These are phyloP conservation scores for Lithophane leautieri DNA, from an alignment of 2,888 invertebrate genomes.

Conservation along the genomic window DNA sequence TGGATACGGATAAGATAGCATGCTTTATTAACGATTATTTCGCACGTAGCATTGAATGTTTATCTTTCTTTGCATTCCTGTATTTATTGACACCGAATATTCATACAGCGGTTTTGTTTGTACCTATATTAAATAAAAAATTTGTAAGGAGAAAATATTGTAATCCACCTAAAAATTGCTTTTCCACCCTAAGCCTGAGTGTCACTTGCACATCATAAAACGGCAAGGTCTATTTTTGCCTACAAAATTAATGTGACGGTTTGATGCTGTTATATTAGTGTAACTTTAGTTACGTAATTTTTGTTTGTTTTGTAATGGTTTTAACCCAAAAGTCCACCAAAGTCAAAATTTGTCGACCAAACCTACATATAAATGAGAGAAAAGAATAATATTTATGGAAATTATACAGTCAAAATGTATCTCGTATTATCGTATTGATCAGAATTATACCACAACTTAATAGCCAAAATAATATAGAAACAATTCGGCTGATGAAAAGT, in stretches of 20 bases:
- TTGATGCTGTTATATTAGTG: not conserved
- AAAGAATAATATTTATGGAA: too few relatives aligned
- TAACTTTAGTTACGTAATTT: not conserved
- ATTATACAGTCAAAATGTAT: not conserved
- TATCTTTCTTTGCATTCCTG: constrained; percentile 21
- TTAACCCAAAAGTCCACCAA: too few relatives aligned
- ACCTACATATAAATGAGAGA: not conserved
- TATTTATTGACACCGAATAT: constrained; percentile 9
- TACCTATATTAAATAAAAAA: too few relatives aligned
- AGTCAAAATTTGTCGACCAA: not conserved
- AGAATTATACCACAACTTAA: not conserved
- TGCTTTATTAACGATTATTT: constrained; percentile 35
- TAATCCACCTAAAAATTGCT: not conserved
- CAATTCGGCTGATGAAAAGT: not conserved
- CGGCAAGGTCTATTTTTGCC: not conserved
- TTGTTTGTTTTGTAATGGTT: not conserved
- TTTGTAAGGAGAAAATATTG: not conserved
- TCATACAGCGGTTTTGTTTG: constrained; percentile 35
- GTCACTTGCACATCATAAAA: not conserved
- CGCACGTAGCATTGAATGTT: constrained; percentile 16
- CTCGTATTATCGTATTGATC: not conserved
- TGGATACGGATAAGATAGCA: constrained; percentile 50
- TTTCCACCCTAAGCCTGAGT: not conserved
- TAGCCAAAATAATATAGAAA: not conserved
- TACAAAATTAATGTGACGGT: not conserved